Conservation (phyloP, 2,797 vertebrate genomes). For the Ctenopoma kingsleyae region DNA sequence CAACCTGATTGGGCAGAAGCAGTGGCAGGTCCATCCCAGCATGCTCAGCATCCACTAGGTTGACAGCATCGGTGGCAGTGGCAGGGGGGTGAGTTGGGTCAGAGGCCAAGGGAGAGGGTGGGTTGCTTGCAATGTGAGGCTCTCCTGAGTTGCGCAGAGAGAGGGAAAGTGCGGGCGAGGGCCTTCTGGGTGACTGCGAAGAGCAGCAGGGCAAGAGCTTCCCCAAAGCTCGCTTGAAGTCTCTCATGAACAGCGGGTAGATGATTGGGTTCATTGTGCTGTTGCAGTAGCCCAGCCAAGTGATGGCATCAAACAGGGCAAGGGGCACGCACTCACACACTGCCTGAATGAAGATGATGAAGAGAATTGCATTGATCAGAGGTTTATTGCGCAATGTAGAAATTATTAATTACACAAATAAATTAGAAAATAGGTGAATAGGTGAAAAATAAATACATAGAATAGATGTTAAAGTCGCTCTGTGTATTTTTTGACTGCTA, state of each 20-base stretch:
- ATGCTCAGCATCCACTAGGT: conserved; percentile 83
- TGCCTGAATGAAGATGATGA: conserved; percentile 81
- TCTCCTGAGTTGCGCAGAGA: conserved; percentile 95
- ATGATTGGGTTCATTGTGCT: conserved; percentile 99
- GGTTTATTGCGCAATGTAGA: not conserved
- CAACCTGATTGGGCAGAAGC: conserved; percentile 80
- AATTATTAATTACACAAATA: not conserved
- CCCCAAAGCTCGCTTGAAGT: conserved; percentile 96
- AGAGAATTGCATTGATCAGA: not conserved
- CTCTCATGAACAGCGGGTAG: conserved; percentile 97
- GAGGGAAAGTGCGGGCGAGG: conserved; percentile 90
- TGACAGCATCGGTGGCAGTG: conserved; percentile 74
- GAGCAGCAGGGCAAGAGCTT: conserved; percentile 90
- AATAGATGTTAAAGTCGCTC: not conserved
- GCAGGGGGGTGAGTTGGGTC: conserved; percentile 78
- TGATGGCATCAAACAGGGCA: conserved; percentile 92
- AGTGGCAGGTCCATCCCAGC: conserved; percentile 74
- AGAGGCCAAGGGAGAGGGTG: conserved; percentile 80
- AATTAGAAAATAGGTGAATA: not conserved
- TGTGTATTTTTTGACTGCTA: too few species aligned
- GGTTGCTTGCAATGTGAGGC: conserved; percentile 83
- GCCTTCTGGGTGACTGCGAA: conserved; percentile 81
- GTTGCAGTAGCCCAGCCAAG: conserved; percentile 99
- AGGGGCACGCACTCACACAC: conserved; percentile 91
- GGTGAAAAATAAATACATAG: not conserved